Percentiles rank a stretch among this genome's conserved stretches.
Evolutionary conservation across 2,113 vertebrate genomes (phyloP).

Genomic region (Picathartes gymnocephalus): DNA sequence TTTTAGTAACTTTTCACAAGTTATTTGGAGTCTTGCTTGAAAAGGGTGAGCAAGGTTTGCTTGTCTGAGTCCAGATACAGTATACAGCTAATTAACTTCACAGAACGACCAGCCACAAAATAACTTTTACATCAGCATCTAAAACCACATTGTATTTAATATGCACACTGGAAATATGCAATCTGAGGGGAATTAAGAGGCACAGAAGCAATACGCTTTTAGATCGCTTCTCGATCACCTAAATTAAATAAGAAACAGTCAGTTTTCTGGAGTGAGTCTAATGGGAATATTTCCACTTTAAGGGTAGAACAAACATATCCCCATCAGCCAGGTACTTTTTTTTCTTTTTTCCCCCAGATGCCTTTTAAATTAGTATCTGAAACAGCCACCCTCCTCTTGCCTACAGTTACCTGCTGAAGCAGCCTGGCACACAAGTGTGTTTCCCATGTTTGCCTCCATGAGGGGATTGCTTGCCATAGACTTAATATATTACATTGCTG

Average conservation of each 20-base stretch:
- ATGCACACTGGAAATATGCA: neutral
- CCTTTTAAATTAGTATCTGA: neutral
- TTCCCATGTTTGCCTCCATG: neutral
- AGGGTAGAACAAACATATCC: neutral
- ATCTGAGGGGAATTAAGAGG: neutral
- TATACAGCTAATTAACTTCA: neutral
- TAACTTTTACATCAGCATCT: neutral
- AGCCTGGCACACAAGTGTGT: neutral
- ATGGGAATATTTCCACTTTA: neutral
- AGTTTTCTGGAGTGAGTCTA: neutral
- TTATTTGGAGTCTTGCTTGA: neutral
- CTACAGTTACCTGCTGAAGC: neutral
- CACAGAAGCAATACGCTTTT: neutral
- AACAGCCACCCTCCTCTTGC: neutral
- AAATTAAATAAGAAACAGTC: neutral
- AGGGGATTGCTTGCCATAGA: neutral
- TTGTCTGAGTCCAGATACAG: neutral
- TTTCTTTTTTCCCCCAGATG: too few species aligned
- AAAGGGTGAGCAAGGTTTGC: neutral
- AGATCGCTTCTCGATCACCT: neutral
- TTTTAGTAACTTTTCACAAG: neutral
- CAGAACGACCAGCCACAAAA: neutral
- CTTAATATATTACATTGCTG: neutral
- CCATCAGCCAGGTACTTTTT: neutral
- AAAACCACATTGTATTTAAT: neutral